Evolutionary conservation across 1,140 invertebrate genomes (phyloP), one percentile per base, ranked within the genome.

Genomic region (Pomacea maculata): DNA sequence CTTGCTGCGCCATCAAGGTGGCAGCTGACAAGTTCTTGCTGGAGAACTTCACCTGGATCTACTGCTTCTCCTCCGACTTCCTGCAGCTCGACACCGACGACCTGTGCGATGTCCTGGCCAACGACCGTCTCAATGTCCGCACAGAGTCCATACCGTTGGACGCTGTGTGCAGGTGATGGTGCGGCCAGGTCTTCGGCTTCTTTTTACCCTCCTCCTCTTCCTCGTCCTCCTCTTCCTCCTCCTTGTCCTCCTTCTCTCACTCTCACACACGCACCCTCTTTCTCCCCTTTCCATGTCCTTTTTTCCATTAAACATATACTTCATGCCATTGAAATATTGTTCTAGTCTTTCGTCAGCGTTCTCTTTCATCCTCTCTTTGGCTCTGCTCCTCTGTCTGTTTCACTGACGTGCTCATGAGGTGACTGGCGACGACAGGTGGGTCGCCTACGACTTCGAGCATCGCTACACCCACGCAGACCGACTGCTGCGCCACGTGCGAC

Each of bases 81-180:
- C 92, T 99, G 55, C 92, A 98, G 73, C 92, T 99, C 78, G 96
- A 97, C 21, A 95, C 97, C 25, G 94, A 95, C 78, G 97, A 99
- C 92, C 93, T 99, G 83, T 95, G 97, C 54, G 97, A 98, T 87
- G 97, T 99, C 81, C 96, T 99, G 86, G 96, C 96, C 21, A 97
- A 95, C 83, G 98, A 99, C 91, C 97, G 99, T 91, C 93, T 99
- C 10, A 99, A 99, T 92, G 97, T 99, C 14, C 94, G 96, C 87
- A 96, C 95, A 52, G 98, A 99, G 92, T 98, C 99, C 91, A 96
- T 98, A 81, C 95, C 96, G 57, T 91, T 91, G 90, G 97, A 95
- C 91, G 97, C 98, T 5, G 96, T 98, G 15, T 78, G 77, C 54
- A 68, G 77, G 77, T 78, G 14, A 55, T 11, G 1, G 11, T 17